Evolutionary conservation across 2,113 vertebrate genomes (phyloP).

Genomic region (Micronycteris hirsuta): DNA sequence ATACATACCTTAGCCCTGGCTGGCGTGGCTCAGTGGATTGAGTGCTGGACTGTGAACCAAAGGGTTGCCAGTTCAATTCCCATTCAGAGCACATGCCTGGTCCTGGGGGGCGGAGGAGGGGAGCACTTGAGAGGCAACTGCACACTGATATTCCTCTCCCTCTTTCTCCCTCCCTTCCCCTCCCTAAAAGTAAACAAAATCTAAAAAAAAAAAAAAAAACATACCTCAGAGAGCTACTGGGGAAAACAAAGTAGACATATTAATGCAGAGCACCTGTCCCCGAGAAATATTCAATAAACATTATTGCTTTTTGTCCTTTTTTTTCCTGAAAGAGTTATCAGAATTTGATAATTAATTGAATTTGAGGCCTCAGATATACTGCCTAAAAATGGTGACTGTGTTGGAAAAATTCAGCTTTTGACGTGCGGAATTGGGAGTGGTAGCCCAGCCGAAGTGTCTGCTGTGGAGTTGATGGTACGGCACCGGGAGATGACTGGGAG

Average conservation of each 20-base stretch:
- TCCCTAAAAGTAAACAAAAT: too few relatives aligned
- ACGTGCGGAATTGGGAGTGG: neutral
- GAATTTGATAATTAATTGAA: neutral
- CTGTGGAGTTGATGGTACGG: accelerated
- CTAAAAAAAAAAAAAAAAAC: too few relatives aligned
- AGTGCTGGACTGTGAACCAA: too few relatives aligned
- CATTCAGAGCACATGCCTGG: too few relatives aligned
- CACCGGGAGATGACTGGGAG: neutral
- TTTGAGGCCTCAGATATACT: neutral
- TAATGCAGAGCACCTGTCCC: neutral
- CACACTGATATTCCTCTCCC: too few relatives aligned
- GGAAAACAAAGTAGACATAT: neutral
- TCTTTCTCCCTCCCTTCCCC: too few relatives aligned
- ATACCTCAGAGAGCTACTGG: neutral
- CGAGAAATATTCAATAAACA: neutral
- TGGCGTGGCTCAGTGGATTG: too few relatives aligned
- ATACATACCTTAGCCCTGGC: neutral
- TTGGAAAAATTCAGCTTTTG: neutral
- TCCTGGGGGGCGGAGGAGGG: too few relatives aligned
- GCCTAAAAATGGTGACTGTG: neutral
- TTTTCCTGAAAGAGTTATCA: neutral
- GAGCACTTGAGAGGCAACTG: too few relatives aligned
- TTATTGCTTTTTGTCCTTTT: neutral
- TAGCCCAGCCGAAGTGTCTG: neutral
- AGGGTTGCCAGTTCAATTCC: too few relatives aligned